Evolutionary conservation across 2,888 invertebrate species (phyloP), one percentile per base, ranked within the genome.

Genomic region (Stenotaenia linearis): DNA sequence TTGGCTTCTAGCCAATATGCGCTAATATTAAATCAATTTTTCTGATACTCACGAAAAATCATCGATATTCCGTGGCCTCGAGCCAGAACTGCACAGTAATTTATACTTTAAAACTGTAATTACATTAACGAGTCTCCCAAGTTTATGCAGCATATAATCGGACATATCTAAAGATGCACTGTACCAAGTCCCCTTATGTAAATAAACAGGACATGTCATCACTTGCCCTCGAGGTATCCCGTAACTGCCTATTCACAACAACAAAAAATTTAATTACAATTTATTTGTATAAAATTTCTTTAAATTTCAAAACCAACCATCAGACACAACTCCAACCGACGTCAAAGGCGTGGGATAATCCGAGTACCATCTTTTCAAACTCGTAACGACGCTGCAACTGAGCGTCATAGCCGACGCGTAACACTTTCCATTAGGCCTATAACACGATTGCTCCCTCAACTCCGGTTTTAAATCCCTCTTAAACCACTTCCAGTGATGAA

Each of bases 401-500:
- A 78, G 32, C 21, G 35, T 61, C 35, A 78, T 56, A 6, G 56
- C 21, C 18, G 21, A 18, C 56, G 21, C 1, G 0, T 1, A 0
- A 10, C 23, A 10, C 7, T 1, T 75, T 10, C n/a, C 30, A 7
- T 9, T 10, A 4, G 15, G 9, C n/a, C 32, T 35, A 10, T 7
- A 4, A 1, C 35, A 7, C 6, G n/a, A 10, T 15, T 77, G 3
- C 0, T 30, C 77, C 18, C 40, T 15, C 61, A 78, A 18, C 10
- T 78, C n/a, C 7, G 28, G n/a, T 18, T 78, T 78, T 0, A 78
- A 35, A 1, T 78, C 69, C n/a, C 35, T 69, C 21, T 37, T 61
- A n/a, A 69, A 78, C 78, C 78, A 78, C 32, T 35, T 74, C 78
- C 78, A 78, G n/a, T 30, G 23, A 15, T 1, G n/a, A 69, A 78